Percentiles rank a stretch among this genome's conserved stretches.
Evolutionary conservation across 2,113 vertebrate genomes (phyloP).

Genomic region (Aleadryas rufinucha): DNA sequence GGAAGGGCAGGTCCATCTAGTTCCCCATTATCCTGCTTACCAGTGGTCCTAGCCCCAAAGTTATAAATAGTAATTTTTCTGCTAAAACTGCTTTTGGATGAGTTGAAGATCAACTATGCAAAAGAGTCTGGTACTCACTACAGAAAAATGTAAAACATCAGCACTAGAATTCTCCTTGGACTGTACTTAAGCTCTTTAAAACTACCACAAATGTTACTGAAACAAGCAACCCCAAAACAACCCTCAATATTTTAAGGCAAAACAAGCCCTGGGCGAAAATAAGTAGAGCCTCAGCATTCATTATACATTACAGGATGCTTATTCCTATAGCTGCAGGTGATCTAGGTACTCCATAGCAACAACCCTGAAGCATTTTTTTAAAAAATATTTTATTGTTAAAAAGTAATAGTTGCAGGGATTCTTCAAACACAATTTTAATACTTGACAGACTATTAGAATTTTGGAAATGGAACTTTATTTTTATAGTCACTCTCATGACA

Average conservation of each 20-base stretch:
- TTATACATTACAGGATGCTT: slow-evolving; percentile 22
- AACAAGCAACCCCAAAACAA: slow-evolving; percentile 5
- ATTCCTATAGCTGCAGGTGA: slow-evolving; percentile 38
- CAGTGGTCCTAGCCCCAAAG: not conserved
- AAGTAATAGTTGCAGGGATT: not conserved
- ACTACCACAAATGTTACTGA: not conserved
- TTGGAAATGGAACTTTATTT: not conserved
- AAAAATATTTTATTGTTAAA: not conserved
- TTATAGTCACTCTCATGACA: not conserved
- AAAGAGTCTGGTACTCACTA: not conserved
- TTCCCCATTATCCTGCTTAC: not conserved
- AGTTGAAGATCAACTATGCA: not conserved
- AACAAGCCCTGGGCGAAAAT: slow-evolving; percentile 31
- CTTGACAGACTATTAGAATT: not conserved
- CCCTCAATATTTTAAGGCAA: not conserved
- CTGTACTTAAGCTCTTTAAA: not conserved
- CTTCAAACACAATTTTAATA: not conserved
- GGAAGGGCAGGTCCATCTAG: not conserved
- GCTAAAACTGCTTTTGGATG: not conserved
- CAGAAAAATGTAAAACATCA: not conserved
- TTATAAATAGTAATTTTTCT: not conserved
- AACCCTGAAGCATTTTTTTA: not conserved
- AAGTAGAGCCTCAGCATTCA: slow-evolving; percentile 1
- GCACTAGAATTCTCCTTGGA: not conserved
- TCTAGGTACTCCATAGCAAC: not conserved